Evolutionary conservation across 2,113 vertebrate species (phyloP).

Genomic region (Actinemys pallida): DNA sequence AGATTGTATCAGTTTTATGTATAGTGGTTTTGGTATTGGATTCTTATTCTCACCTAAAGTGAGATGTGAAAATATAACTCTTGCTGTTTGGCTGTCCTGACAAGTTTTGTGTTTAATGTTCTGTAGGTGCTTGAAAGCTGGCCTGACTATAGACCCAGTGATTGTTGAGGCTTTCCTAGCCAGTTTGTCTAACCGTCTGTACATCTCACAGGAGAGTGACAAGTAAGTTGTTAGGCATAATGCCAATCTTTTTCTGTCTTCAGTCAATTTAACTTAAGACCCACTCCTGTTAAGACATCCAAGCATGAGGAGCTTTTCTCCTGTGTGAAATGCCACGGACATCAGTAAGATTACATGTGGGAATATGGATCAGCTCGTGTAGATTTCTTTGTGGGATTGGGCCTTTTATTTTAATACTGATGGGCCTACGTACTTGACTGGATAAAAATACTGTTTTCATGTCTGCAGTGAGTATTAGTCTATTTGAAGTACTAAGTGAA

Average conservation of each 20-base stretch:
- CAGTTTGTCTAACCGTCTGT: constrained; percentile 96
- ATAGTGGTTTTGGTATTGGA: background rate
- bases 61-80: background rate
- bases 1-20: background rate
- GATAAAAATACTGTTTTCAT: background rate
- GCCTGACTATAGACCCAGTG: constrained; percentile 91
- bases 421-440: background rate
- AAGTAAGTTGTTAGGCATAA: constrained; percentile 83
- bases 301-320: background rate
- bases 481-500: background rate
- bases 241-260: background rate
- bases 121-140: constrained; percentile 91
- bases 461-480: background rate
- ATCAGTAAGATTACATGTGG: background rate
- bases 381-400: background rate
- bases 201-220: constrained; percentile 98
- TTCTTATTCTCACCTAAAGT: background rate
- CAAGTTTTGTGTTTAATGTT: background rate
- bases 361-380: background rate
- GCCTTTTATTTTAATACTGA: background rate
- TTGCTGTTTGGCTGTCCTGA: background rate
- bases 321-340: background rate
- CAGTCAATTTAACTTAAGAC: background rate
- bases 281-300: background rate
- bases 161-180: constrained; percentile 97